These are phyloP conservation scores for Scaptomyza parva DNA, from an alignment of 2,888 invertebrate species.

Conservation along the genomic window DNA sequence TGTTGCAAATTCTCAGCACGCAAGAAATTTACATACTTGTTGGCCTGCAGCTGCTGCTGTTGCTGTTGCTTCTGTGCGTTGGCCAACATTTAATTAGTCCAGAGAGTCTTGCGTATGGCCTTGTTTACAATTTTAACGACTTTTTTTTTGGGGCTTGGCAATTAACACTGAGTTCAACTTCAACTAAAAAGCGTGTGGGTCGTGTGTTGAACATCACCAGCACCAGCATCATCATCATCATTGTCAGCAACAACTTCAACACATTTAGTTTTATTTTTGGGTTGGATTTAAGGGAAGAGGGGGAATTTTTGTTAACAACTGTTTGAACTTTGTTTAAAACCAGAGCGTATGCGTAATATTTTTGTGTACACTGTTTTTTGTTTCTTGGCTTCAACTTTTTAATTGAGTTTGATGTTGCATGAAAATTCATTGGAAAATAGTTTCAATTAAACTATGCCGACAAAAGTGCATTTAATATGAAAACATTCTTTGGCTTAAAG, in stretches of 20 bases:
- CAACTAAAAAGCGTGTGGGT: slow-evolving; percentile 66
- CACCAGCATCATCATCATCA: slow-evolving; percentile 15
- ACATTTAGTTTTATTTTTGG: not conserved
- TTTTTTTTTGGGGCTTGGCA: slow-evolving; percentile 64
- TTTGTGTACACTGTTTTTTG: not conserved
- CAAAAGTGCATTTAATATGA: not conserved
- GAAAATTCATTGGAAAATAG: not conserved
- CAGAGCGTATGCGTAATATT: slow-evolving; percentile 62
- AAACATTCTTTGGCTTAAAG: not conserved
- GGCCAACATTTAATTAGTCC: slow-evolving; percentile 75
- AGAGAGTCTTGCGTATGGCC: slow-evolving; percentile 63
- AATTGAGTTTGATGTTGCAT: slow-evolving; percentile 2
- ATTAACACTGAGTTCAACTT: slow-evolving; percentile 77
- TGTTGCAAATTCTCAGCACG: slow-evolving; percentile 50
- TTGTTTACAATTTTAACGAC: slow-evolving; percentile 48
- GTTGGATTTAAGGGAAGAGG: no score
- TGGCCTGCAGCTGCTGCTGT: slow-evolving; percentile 36
- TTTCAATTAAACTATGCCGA: not conserved
- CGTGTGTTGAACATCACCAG: slow-evolving; percentile 37
- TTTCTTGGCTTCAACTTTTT: slow-evolving; percentile 5
- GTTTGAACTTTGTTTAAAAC: slow-evolving; percentile 49
- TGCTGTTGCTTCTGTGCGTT: slow-evolving; percentile 40
- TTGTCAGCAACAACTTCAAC: not conserved
- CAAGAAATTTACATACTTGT: slow-evolving; percentile 54
- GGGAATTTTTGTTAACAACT: slow-evolving; percentile 46